phyloP scores from a whole-genome alignment of 35 echinoderm and acorn worm genomes.

The Heliocidaris tuberculata region DNA sequence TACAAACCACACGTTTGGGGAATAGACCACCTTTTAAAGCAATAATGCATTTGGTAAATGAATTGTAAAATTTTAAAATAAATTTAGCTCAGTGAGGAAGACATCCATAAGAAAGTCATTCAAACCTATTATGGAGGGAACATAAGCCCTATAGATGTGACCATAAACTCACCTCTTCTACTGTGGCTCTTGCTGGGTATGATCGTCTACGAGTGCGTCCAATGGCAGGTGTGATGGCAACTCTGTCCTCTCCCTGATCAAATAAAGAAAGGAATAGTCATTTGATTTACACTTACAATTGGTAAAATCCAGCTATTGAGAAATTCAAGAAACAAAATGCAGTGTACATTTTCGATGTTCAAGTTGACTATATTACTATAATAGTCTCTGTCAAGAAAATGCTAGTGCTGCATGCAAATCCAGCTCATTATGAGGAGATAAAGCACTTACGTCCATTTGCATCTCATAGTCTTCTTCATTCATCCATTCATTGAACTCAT shows the following conservation, averaged over 20 bases:
- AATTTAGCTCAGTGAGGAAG: no score
- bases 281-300: no score
- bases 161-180: constrained; percentile 50
- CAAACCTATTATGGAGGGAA: no score
- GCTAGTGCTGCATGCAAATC: not conserved
- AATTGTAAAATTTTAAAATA: no score
- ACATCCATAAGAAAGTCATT: no score
- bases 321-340: not conserved
- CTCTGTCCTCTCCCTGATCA: constrained; percentile 54
- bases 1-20: no score
- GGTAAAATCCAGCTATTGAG: no score
- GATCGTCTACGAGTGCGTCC: constrained; percentile 52
- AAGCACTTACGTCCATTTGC: constrained; percentile 78
- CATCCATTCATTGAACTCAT: constrained; percentile 99
- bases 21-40: no score
- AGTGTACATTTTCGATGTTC: no score
- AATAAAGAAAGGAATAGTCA: not conserved
- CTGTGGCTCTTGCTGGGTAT: constrained; percentile 39
- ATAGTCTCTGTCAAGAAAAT: not conserved
- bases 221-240: constrained; percentile 42
- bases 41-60: no score
- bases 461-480: constrained; percentile 99
- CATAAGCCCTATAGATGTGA: not conserved
- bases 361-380: no score
- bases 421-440: not conserved